phyloP scores from a whole-genome alignment of 2,113 vertebrate genomes.

The Cebus imitator region DNA sequence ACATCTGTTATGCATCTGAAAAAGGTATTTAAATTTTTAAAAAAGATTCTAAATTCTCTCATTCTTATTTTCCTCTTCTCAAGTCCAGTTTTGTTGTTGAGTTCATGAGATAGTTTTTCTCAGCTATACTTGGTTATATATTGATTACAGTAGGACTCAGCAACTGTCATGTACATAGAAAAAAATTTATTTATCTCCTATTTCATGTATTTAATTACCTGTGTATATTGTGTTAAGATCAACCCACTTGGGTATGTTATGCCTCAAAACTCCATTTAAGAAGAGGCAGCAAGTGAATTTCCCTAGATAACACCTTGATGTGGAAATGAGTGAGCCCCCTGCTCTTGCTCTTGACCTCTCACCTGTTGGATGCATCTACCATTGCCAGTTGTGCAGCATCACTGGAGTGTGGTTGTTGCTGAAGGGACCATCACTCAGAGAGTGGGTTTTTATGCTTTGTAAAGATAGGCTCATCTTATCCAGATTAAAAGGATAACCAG shows the following conservation, averaged over 20 bases:
- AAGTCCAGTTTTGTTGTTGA: neutral
- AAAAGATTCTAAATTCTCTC: neutral
- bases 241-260: neutral
- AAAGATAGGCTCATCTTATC: neutral
- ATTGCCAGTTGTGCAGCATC: no score
- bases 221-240: neutral
- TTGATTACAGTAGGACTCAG: neutral
- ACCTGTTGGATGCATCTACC: rapidly evolving
- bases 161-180: neutral
- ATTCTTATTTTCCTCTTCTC: neutral
- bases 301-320: neutral
- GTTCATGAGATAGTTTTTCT: neutral
- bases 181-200: neutral
- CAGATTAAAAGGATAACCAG: neutral
- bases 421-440: neutral
- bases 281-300: neutral
- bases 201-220: neutral
- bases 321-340: neutral
- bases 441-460: neutral
- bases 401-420: neutral
- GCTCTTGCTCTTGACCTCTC: neutral
- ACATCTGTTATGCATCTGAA: neutral
- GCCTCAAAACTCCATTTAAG: neutral
- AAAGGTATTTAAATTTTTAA: neutral
- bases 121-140: neutral